A percentile compares a stretch with the other conserved stretches of the same genome.
phyloP scores from a whole-genome alignment of 1,140 invertebrate species.

The Nasonia giraulti region DNA sequence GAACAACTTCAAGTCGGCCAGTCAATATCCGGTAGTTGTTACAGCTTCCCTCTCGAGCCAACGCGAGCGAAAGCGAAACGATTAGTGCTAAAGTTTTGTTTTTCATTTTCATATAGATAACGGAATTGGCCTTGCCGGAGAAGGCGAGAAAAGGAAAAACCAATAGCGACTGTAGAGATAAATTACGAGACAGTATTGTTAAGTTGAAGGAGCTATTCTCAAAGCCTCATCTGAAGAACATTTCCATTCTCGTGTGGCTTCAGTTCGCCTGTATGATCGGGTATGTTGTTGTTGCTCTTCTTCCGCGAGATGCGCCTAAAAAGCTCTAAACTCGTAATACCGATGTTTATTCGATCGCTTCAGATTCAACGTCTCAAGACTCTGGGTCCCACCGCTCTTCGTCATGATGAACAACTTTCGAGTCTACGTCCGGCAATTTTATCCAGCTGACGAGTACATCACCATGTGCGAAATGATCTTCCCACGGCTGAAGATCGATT shows the following conservation, averaged over 20 bases:
- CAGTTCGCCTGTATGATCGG: slow-evolving; percentile 70
- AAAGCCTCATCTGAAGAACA: neutral
- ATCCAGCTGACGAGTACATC: slow-evolving; percentile 57
- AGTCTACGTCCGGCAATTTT: slow-evolving; percentile 54
- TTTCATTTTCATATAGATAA: slow-evolving; percentile 27
- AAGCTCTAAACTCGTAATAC: no score
- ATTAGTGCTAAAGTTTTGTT: neutral
- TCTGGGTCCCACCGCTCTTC: slow-evolving; percentile 73
- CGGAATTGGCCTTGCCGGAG: neutral
- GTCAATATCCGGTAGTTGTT: slow-evolving; percentile 69
- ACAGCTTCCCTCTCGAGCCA: no score
- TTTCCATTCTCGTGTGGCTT: slow-evolving; percentile 56
- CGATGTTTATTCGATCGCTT: neutral
- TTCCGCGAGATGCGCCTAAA: no score
- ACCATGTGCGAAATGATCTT: slow-evolving; percentile 70
- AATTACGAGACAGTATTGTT: slow-evolving; percentile 3
- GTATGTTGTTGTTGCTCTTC: slow-evolving; percentile 49
- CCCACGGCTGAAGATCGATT: slow-evolving; percentile 49
- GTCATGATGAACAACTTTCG: slow-evolving; percentile 70
- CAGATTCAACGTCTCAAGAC: slow-evolving; percentile 61
- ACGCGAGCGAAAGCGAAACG: neutral
- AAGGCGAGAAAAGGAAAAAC: neutral
- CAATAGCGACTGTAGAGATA: neutral
- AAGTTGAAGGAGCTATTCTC: slow-evolving; percentile 41
- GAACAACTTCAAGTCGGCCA: slow-evolving; percentile 66